These are phyloP conservation scores for Ctena decussata DNA, from an alignment of 2,888 invertebrate species.

Conservation along the genomic window DNA sequence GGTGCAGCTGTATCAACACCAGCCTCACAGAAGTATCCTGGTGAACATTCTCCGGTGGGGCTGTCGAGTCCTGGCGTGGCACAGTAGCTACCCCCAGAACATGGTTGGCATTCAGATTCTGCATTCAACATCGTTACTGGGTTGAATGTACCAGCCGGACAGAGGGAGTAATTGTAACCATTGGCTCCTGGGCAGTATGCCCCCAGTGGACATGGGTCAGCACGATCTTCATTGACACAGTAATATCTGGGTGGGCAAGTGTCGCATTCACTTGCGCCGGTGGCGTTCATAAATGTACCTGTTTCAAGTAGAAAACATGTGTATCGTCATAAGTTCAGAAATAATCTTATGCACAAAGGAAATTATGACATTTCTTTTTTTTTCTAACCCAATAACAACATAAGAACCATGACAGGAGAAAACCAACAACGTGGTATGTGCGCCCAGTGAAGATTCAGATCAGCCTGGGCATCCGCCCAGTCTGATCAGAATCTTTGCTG, in stretches of 20 bases:
- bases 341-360: too few relatives aligned
- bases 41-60: constrained; percentile 73
- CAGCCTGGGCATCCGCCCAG: too few relatives aligned
- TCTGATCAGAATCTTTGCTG: too few relatives aligned
- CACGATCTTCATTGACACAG: constrained; percentile 82
- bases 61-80: constrained; percentile 70
- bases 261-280: constrained; percentile 81
- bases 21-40: constrained; percentile 80
- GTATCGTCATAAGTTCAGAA: too few relatives aligned
- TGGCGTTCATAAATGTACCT: constrained; percentile 85
- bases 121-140: constrained; percentile 70
- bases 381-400: too few relatives aligned
- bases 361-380: too few relatives aligned
- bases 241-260: constrained; percentile 83
- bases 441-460: too few relatives aligned
- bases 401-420: too few relatives aligned
- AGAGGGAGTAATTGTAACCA: constrained; percentile 81
- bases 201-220: constrained; percentile 83
- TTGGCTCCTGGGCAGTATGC: constrained; percentile 81
- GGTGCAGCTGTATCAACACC: constrained; percentile 80
- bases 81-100: constrained; percentile 81
- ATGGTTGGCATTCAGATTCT: constrained; percentile 76
- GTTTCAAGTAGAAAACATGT: too few relatives aligned
- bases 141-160: constrained; percentile 84
- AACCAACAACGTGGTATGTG: too few relatives aligned